Evolutionary conservation across 2,797 vertebrate species (phyloP), one percentile per base, ranked within the genome.

Genomic region (Bucorvus abyssinicus): DNA sequence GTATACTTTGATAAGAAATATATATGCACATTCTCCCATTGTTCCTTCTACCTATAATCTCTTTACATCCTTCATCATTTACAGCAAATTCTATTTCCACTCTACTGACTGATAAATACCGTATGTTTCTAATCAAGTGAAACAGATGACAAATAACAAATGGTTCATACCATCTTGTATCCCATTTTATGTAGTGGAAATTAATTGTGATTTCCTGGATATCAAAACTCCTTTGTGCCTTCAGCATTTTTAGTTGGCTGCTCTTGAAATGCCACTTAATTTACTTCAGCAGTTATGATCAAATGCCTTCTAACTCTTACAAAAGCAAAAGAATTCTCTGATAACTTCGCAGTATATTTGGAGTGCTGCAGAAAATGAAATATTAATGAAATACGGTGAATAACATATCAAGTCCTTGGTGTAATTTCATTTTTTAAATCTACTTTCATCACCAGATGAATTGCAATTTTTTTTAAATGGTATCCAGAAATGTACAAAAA

Each of bases 201-300:
- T 95, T 96, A 94, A 80, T 83, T 76, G 73, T 89, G 67, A 89
- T 94, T 93, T 93, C 87, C 75, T 84, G 70, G 64, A 86, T 65
- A 84, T 76, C 77, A 70, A 40, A 76, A 85, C 16, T 92, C 59
- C 57, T 71, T 76, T 84, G 45, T 94, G 87, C 81, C 68, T 87
- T 94, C 69, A 96, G 87, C 93, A 75, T 77, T 95, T 87, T 92
- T 77, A 85, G 83, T 88, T 95, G 84, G 30, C 82, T 89, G 76
- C 76, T 97, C 96, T 96, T 84, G 86, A 98, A 97, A 95, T 96
- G 73, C 50, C 69, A 73, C 85, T 95, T 96, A 92, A 95, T 96
- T 96, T 97, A 90, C 83, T 96, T 94, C 79, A 93, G 36, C 36
- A 74, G 42, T 91, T 96, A 60, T 78, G 84, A 94, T 97, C 90